Base-by-base conservation (phyloP, 1,140 invertebrate genomes). In the Drosophila mojavensis region DNA sequence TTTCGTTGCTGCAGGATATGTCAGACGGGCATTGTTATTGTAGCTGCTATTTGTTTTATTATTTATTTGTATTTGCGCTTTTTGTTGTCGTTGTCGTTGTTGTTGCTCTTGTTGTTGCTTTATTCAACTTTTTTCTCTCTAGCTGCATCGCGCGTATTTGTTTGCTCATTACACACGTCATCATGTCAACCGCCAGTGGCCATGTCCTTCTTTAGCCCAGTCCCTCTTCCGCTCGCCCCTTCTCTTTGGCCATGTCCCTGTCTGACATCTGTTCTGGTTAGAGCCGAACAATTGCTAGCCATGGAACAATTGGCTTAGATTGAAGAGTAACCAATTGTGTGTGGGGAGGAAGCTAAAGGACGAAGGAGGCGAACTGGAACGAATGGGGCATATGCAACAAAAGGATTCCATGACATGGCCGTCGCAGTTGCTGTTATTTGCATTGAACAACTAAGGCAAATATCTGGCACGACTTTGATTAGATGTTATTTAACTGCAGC, bases 141-240 rank as follows among this genome's bases (percentile, higher is more conserved):
- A 24, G 69, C 51, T 70, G 55, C 48, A 54, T 53, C 41, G 47
- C 58, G 69, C 59, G 75, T 71, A 75, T 78, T 81, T 81, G 78
- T 81, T 81, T 81, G 78, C 78, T 81, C 78, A 81, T 81, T 81
- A 81, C 78, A 81, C 78, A 81, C 78, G 75, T 81, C 78, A 78
- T 75, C 78, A 81, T 81, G 78, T 81, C 75, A 81, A 78, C 78
- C 74, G 74, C 78, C 69, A 77, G 77, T 66, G 62, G 73, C 77
- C 68, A 73, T 73, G 62, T 70, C 62, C 55, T 58, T 33, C 55
- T 56, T 15, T 13, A 9, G 26, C 15, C 1, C 28, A 11, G 39
- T n/a, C 45, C 24, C 24, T 1, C 39, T 20, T 6, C 3, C 17
- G 4, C 17, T 13, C n/a, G 6, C 13, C 17, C 43, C 33, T 4